These are phyloP conservation scores for Hypena proboscidalis DNA, from an alignment of 2,888 invertebrate genomes.

Conservation along the genomic window DNA sequence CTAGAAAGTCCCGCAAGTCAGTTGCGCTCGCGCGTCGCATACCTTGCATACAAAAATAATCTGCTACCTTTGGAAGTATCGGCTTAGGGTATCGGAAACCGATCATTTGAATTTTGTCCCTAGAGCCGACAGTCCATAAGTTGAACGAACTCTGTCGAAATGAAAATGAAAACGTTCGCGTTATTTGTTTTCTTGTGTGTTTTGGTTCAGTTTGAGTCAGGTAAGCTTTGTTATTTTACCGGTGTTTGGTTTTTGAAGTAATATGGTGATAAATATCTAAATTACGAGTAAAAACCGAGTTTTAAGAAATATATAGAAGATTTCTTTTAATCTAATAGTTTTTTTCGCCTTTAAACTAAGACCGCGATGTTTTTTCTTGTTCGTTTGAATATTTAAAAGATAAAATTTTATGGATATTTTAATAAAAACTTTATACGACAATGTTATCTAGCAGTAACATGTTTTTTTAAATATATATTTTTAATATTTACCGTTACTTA, in stretches of 20 bases:
- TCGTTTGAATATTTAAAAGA: no score
- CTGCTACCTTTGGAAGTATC: slow-evolving; percentile 65
- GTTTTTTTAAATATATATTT: no score
- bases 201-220: slow-evolving; percentile 49
- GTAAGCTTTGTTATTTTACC: slow-evolving; percentile 47
- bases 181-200: slow-evolving; percentile 53
- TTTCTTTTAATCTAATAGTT: no score
- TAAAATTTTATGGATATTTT: no score
- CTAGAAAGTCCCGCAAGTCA: slow-evolving; percentile 82
- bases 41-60: slow-evolving; percentile 82
- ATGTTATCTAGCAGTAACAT: no score
- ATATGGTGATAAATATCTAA: no score
- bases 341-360: no score
- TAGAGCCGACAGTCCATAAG: slow-evolving; percentile 64
- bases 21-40: slow-evolving; percentile 69
- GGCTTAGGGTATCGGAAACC: slow-evolving; percentile 64
- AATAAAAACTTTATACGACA: no score
- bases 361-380: no score
- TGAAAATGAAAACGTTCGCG: slow-evolving; percentile 62
- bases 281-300: no score
- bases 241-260: slow-evolving; percentile 4
- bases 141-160: slow-evolving; percentile 53
- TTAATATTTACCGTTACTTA: not conserved
- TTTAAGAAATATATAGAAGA: no score
- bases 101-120: slow-evolving; percentile 77